Base-by-base conservation (phyloP, 2,888 invertebrate genomes). In the Sesia bembeciformis region DNA sequence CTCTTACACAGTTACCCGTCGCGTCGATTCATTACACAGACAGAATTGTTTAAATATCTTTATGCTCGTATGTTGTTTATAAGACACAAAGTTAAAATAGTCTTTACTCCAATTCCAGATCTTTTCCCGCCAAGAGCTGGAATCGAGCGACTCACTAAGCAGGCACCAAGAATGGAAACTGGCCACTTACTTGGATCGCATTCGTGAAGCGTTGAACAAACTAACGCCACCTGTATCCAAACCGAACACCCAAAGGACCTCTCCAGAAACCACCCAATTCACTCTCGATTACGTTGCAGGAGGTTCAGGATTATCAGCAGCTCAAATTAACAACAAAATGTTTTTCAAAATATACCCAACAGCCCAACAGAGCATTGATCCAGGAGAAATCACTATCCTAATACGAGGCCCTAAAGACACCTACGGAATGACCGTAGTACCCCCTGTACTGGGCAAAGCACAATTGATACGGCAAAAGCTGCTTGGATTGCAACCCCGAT, bases 241-340 rank as follows among this genome's bases (percentile, higher is more conserved):
- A 58, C 78, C 80, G 43, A 65, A 71, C 38, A 79, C 78, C 7
- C 84, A 81, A 62, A 73, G 78, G 65, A 78, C 77, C 5, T 78
- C 84, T 3, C 75, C 83, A 42, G 86, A 85, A 67, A 72, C 73
- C 7, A 66, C 75, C 55, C 83, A 85, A 57, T 81, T 80, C 58
- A 88, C 90, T 5, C 76, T 90, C 3, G 88, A 90, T 63, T 92
- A 92, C 65, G 81, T 91, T 3, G 92, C 91, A 0, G 84, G 91
- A 70, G 93, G 93, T 5, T 91, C 92, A 72, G 93, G 93, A 1
- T 72, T 93, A 38, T 78, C 89, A 42, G 91, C 91, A 42, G 91
- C 91, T 40, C 91, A 91, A 72, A 81, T 91, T 52, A 81, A 91
- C 56, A 86, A 86, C 58, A 90, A 90, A 72, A 84, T 90, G 54